Conservation (phyloP, 2,113 vertebrate species). For the Pseudorhombus dupliciocellatus region DNA sequence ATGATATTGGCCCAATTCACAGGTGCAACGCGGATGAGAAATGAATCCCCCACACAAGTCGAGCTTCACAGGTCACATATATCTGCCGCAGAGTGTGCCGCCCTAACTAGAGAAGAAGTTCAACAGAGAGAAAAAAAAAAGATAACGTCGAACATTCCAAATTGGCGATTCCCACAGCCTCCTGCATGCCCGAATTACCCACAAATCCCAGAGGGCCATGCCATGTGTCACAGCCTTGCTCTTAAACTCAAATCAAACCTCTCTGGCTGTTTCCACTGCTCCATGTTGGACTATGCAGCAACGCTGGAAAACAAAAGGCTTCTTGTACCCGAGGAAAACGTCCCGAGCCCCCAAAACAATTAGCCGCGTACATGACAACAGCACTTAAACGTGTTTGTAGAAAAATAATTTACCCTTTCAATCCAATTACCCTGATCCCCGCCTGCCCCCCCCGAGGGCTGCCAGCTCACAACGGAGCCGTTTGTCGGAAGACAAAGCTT, state of each 20-base stretch:
- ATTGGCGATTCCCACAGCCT: slow-evolving; percentile 46
- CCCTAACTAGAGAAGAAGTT: slow-evolving; percentile 20
- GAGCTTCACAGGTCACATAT: slow-evolving; percentile 44
- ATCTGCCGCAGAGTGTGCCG: slow-evolving; percentile 6
- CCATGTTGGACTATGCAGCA: slow-evolving; percentile 32
- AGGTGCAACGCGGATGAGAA: slow-evolving; percentile 62
- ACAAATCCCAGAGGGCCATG: slow-evolving; percentile 45
- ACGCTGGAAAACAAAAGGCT: slow-evolving; percentile 50
- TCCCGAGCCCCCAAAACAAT: slow-evolving; percentile 53
- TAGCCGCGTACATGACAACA: slow-evolving; percentile 50
- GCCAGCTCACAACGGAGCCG: slow-evolving; percentile 49
- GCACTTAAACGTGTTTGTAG: slow-evolving; percentile 46
- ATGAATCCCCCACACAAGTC: slow-evolving; percentile 60
- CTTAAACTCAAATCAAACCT: slow-evolving; percentile 63
- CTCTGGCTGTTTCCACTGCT: slow-evolving; percentile 39
- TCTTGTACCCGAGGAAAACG: slow-evolving; percentile 29
- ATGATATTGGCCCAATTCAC: slow-evolving; percentile 62
- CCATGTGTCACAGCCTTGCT: slow-evolving; percentile 50
- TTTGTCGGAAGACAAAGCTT: slow-evolving; percentile 46
- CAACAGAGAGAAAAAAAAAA: slow-evolving; percentile 44
- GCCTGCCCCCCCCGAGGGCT: slow-evolving; percentile 20
- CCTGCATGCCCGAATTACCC: slow-evolving; percentile 43
- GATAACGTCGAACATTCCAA: slow-evolving; percentile 40
- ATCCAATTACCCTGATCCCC: slow-evolving; percentile 58
- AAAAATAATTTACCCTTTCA: slow-evolving; percentile 64